Evolutionary conservation across 2,113 vertebrate species (phyloP), one percentile per base, ranked within the genome.

Genomic region (Dromiciops gliroides): DNA sequence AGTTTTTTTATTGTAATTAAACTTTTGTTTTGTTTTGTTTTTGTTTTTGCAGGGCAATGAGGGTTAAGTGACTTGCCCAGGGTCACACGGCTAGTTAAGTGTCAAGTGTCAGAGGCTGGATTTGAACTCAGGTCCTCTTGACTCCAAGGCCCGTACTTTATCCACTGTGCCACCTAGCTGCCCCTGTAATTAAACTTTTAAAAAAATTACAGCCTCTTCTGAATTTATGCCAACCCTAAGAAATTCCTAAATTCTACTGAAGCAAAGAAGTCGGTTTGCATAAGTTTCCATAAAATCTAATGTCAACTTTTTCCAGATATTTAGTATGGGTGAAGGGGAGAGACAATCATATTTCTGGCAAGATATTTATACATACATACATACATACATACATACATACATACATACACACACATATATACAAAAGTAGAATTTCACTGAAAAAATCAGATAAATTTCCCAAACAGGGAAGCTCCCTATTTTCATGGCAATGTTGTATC

Each of bases 381-480:
- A 56, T 23, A 56, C 9, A 56, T 23, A 28, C 26, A 56, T 2
- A 56, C 8, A 56, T 23, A 56, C 8, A 26, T 23, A 8, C 24
- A 53, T 16, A 53, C 7, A 26, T 19, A 26, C 24, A 53, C 52
- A 53, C 52, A 56, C 26, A 60, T 9, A 60, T 28, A 56, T 26
- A 56, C 10, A 60, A 31, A 12, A 93, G 90, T 24, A 95, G 51
- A 31, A 0, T 31, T 31, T 60, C 56, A 60, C 28, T 60, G 26
- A 28, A 91, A 9, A 89, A 53, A 14, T 93, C 44, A 60, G 92
- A 53, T 50, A 75, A 93, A 89, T 75, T 51, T 89, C 28, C n/a
- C 95, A 95, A 96, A 93, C 23, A 37, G 92, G 90, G 47, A 94
- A 94, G 49, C 48, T 92, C 51, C 49, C 90, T 91, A 48, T 47